Evolutionary conservation across 2,797 vertebrate genomes (phyloP).

Genomic region (Spheniscus humboldti): DNA sequence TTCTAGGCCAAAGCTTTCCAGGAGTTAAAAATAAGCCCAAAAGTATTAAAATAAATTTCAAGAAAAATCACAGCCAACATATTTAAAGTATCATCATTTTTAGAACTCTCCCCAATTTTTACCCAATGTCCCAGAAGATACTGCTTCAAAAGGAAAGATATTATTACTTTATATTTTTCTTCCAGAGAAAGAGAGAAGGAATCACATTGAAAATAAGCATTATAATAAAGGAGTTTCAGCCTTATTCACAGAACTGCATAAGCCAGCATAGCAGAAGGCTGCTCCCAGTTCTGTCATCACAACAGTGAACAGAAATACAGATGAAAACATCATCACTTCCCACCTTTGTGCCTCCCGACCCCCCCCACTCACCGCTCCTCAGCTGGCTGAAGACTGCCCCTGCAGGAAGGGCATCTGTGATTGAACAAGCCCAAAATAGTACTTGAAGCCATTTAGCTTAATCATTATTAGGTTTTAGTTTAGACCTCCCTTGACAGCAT

Average conservation of each 20-base stretch:
- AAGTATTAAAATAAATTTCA: not conserved
- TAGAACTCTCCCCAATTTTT: not conserved
- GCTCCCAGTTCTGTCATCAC: not conserved
- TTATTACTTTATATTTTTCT: not conserved
- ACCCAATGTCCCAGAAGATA: not conserved
- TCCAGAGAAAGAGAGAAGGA: not conserved
- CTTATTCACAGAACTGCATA: not conserved
- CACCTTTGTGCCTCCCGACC: accelerated
- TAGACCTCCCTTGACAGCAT: conserved; percentile 29
- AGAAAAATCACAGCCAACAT: not conserved
- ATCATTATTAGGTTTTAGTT: conserved; percentile 59
- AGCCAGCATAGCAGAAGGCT: not conserved
- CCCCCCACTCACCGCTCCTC: accelerated
- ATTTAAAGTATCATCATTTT: not conserved
- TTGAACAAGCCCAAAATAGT: conserved; percentile 15
- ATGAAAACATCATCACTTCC: not conserved
- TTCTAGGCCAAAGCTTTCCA: not conserved
- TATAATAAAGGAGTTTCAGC: not conserved
- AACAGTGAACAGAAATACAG: not conserved
- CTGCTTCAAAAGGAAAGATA: not conserved
- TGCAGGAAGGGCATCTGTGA: not conserved
- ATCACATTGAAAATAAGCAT: not conserved
- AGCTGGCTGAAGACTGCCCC: not conserved
- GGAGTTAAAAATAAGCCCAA: not conserved
- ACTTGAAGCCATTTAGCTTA: conserved; percentile 65